Conservation (phyloP, 2,888 invertebrate species). For the Caenorhabditis sp. region DNA sequence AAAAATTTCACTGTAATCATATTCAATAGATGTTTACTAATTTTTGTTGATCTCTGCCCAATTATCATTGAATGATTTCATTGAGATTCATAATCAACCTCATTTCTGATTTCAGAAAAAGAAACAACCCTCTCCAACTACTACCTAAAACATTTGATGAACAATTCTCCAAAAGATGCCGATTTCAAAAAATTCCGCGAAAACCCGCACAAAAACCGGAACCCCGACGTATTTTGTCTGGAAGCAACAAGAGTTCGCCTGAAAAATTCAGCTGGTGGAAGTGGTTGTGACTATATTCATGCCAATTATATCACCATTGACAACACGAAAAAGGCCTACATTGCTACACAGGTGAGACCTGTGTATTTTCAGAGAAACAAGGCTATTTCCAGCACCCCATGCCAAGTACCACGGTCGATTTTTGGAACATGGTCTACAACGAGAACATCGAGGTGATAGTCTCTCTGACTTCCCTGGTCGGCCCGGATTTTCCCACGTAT, state of each 20-base stretch:
- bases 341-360: background rate
- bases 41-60: no score
- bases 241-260: background rate
- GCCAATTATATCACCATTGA: conserved; percentile 3
- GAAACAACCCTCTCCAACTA: no score
- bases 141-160: no score
- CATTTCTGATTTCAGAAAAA: no score
- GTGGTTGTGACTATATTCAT: background rate
- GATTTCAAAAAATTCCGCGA: background rate
- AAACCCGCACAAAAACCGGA: background rate
- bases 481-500: background rate
- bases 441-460: background rate
- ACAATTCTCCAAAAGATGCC: background rate
- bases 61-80: no score
- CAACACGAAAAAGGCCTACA: background rate
- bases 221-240: background rate
- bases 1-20: no score
- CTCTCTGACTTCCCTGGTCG: background rate
- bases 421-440: conserved; percentile 2
- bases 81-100: no score
- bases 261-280: background rate
- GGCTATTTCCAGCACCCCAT: background rate
- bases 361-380: no score
- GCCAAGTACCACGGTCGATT: background rate
- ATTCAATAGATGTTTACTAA: no score